A percentile compares a stretch with the other conserved stretches of the same genome.
Conservation (phyloP, 2,113 vertebrate genomes). For the Scomber scombrus region DNA sequence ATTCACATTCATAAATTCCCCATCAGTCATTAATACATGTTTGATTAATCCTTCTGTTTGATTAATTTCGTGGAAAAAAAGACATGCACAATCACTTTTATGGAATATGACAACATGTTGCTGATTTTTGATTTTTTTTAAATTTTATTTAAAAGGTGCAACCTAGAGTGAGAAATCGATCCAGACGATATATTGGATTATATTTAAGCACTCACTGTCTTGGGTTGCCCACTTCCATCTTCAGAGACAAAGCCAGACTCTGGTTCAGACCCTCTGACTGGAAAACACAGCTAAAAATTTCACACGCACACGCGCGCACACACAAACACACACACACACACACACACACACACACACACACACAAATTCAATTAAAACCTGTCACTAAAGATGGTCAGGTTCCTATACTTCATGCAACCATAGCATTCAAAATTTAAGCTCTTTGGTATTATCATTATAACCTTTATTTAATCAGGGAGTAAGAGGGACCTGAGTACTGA, state of each 20-base stretch:
- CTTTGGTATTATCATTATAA: too few species aligned
- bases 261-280: constrained; percentile 54
- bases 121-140: too few species aligned
- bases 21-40: too few species aligned
- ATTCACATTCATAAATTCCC: too few species aligned
- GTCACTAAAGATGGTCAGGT: not conserved
- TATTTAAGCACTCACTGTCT: constrained; percentile 64
- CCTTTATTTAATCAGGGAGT: too few species aligned
- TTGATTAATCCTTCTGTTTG: too few species aligned
- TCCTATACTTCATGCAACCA: not conserved
- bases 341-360: not conserved
- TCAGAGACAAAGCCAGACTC: constrained; percentile 63
- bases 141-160: too few species aligned
- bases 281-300: constrained; percentile 75
- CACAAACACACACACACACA: not conserved
- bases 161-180: not conserved
- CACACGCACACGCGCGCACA: not conserved
- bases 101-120: too few species aligned
- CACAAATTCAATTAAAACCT: not conserved
- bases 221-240: constrained; percentile 51
- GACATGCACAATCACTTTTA: too few species aligned
- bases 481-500: too few species aligned
- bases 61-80: too few species aligned
- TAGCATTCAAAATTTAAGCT: not conserved
- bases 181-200: not conserved